phyloP scores from a whole-genome alignment of 2,113 vertebrate species.

The Serinus canaria region DNA sequence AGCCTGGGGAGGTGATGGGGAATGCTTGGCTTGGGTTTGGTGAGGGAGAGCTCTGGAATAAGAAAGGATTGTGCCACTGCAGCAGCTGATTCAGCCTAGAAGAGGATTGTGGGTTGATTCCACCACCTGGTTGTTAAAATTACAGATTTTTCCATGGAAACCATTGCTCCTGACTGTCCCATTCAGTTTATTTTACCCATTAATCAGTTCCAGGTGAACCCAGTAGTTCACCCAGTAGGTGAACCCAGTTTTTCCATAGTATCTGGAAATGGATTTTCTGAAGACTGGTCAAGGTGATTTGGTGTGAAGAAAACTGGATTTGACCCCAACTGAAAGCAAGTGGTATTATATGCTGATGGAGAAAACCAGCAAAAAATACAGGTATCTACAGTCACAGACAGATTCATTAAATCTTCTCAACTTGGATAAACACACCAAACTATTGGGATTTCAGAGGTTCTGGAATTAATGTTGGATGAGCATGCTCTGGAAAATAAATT shows the following conservation, averaged over 20 bases:
- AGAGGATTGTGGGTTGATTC: neutral
- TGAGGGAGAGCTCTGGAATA: neutral
- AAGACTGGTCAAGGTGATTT: neutral
- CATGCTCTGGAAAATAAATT: neutral
- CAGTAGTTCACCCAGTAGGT: too few relatives aligned
- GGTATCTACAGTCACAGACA: neutral
- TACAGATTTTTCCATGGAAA: constrained; percentile 39
- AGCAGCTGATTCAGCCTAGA: neutral
- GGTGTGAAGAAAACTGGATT: neutral
- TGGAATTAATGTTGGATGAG: neutral
- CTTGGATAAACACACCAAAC: neutral
- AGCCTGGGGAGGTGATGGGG: neutral
- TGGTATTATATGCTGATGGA: neutral
- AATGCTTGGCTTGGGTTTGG: neutral
- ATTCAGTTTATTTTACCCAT: neutral
- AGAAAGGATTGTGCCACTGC: neutral
- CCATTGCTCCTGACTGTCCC: neutral
- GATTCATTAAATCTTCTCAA: neutral
- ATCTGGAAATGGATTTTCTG: neutral
- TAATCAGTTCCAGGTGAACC: neutral
- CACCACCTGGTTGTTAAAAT: constrained; percentile 1
- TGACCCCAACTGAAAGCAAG: neutral
- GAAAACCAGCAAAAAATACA: neutral
- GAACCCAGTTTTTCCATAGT: neutral
- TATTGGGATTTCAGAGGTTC: neutral